Base-by-base conservation (phyloP, 1,140 invertebrate species). In the Adoxophyes honmai region DNA sequence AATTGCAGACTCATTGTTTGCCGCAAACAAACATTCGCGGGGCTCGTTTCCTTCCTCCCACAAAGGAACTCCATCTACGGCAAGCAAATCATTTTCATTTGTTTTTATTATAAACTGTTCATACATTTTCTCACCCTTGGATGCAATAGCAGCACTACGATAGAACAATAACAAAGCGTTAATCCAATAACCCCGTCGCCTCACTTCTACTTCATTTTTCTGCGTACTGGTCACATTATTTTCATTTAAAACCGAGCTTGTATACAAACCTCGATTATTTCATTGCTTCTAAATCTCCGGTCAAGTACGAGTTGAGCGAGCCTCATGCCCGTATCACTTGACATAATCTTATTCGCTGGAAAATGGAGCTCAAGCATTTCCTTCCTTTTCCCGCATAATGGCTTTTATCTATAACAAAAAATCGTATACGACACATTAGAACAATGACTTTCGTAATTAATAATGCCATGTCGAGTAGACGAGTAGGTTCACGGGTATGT, bases 1-100 rank as follows among this genome's bases (percentile, higher is more conserved):
- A 77, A 79, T 79, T 77, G 77, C 70, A 71, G 67, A 67, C 70
- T 77, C 73, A 80, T 77, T 80, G 75, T 80, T 78, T 74, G 69
- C 63, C 57, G 57, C 67, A 70, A 73, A 75, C 77, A 80, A 80
- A 77, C 75, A 78, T 73, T 74, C 70, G 69, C 66, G 61, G 62
- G 62, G 38, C 64, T 63, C 71, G 68, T 65, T 74, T 75, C 73
- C 72, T 76, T 76, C 63, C 68, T 58, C 60, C 35, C 70, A 75
- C 73, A 74, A 78, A 76, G 68, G 70, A 75, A 70, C 70, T 78
- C 70, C 71, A 73, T 79, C 75, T 80, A 62, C 62, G 59, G 52
- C 56, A 64, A 69, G 59, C 66, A 77, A 70, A 73, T 75, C 59
- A 72, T 70, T 73, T 62, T 68, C 60, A 73, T 73, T 51, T 52